These are phyloP conservation scores for Mylabris phalerata DNA, from an alignment of 1,140 invertebrate genomes.

Conservation along the genomic window DNA sequence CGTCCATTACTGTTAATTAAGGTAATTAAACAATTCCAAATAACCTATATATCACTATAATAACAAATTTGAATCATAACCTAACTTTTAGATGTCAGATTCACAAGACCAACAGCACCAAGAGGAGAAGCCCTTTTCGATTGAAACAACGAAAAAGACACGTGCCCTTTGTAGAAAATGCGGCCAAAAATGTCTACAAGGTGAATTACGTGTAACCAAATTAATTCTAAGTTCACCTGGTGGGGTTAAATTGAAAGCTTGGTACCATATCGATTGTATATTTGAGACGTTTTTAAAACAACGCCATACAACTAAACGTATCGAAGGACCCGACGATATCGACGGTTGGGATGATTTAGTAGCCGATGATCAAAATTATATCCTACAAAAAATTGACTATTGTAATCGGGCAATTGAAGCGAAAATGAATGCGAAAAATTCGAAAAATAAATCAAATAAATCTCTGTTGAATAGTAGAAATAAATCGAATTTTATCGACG, in stretches of 20 bases:
- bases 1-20: too few species aligned
- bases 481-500: conserved; percentile 69
- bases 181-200: conserved; percentile 70
- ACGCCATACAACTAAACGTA: conserved; percentile 70
- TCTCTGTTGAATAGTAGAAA: conserved; percentile 2
- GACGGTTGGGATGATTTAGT: conserved; percentile 65
- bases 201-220: conserved; percentile 66
- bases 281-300: conserved; percentile 75
- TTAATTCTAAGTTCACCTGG: conserved; percentile 70
- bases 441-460: neutral
- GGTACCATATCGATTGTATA: conserved; percentile 74
- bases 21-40: too few species aligned
- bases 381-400: conserved; percentile 52
- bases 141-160: conserved; percentile 72
- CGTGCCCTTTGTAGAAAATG: conserved; percentile 82
- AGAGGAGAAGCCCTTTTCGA: conserved; percentile 54
- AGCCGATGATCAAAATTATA: conserved; percentile 59
- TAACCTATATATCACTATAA: too few species aligned
- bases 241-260: conserved; percentile 79
- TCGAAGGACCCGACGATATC: conserved; percentile 72
- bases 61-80: too few species aligned
- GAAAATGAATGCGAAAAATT: neutral
- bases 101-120: too few species aligned
- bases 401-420: conserved; percentile 34
- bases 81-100: too few species aligned